phyloP scores from a whole-genome alignment of 2,888 invertebrate species.

The Teleiodes luculella region DNA sequence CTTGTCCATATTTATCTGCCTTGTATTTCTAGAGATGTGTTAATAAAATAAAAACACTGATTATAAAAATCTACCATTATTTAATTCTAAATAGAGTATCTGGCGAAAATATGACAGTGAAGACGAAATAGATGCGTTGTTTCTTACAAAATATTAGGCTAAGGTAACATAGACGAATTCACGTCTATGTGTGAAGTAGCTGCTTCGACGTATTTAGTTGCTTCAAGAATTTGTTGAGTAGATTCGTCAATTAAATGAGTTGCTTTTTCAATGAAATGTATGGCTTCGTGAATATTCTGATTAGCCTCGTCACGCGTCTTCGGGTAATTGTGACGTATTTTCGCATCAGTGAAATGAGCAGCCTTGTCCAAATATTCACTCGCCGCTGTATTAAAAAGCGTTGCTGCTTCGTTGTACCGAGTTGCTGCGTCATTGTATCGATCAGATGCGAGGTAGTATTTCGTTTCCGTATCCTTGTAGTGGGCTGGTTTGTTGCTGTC shows the following conservation, averaged over 20 bases:
- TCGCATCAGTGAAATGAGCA: neutral
- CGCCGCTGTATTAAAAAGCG: neutral
- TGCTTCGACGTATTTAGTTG: neutral
- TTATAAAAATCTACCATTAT: too few relatives aligned
- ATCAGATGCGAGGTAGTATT: conserved; percentile 7
- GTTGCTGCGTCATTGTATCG: conserved; percentile 51
- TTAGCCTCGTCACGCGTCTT: neutral
- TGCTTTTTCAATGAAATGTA: neutral
- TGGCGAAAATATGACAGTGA: too few relatives aligned
- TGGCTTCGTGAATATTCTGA: conserved; percentile 1
- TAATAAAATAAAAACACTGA: too few relatives aligned
- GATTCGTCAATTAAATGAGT: neutral
- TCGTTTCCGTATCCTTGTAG: neutral
- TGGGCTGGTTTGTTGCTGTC: conserved; percentile 4
- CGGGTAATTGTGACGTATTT: neutral
- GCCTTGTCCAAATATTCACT: neutral
- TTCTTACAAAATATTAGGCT: neutral
- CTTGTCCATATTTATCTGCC: too few relatives aligned
- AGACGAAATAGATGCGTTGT: neutral
- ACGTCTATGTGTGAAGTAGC: neutral
- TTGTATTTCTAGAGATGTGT: too few relatives aligned
- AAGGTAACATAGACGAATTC: neutral
- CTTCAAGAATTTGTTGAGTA: neutral
- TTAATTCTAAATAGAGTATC: too few relatives aligned
- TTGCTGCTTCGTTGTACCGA: neutral